These are phyloP conservation scores for Psilanteris sp. DNA, from an alignment of 1,140 invertebrate genomes.

Conservation along the genomic window DNA sequence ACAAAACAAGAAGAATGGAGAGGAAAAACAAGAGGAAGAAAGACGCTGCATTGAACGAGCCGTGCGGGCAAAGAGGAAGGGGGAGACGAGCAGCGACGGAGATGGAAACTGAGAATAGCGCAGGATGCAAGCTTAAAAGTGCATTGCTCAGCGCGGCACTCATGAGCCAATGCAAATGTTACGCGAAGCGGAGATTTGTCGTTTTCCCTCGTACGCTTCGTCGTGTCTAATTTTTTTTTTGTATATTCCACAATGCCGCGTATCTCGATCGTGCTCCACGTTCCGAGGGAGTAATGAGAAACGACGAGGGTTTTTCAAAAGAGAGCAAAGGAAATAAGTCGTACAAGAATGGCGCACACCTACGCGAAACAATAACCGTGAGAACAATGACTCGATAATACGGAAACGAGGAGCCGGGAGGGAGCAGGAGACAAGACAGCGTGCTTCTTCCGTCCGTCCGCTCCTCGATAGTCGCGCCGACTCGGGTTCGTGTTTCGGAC, in stretches of 20 bases:
- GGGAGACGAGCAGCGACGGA: slow-evolving; percentile 1
- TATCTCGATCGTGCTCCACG: slow-evolving; percentile 62
- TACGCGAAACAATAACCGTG: slow-evolving; percentile 66
- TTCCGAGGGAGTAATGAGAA: slow-evolving; percentile 61
- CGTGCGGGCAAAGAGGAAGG: background rate
- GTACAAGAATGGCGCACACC: slow-evolving; percentile 61
- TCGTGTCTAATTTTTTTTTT: slow-evolving; percentile 62
- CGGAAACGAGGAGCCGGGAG: slow-evolving; percentile 54
- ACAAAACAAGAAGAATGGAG: slow-evolving; percentile 5
- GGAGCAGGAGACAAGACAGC: slow-evolving; percentile 34
- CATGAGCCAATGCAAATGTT: slow-evolving; percentile 60
- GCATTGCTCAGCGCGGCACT: slow-evolving; percentile 33
- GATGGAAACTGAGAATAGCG: slow-evolving; percentile 1
- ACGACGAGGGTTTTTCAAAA: slow-evolving; percentile 64
- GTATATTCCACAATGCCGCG: slow-evolving; percentile 59
- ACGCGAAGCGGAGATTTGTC: slow-evolving; percentile 53
- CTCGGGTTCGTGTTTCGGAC: background rate
- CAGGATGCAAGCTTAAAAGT: slow-evolving; percentile 36
- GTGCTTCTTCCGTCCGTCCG: slow-evolving; percentile 26
- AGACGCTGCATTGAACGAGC: slow-evolving; percentile 9
- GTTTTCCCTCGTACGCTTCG: slow-evolving; percentile 55
- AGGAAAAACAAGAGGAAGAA: slow-evolving; percentile 1
- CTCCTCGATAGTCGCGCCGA: slow-evolving; percentile 14
- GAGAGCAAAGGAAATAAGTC: slow-evolving; percentile 62
- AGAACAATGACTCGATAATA: slow-evolving; percentile 67